phyloP scores from a whole-genome alignment of 2,888 invertebrate genomes.

The Operophtera brumata region DNA sequence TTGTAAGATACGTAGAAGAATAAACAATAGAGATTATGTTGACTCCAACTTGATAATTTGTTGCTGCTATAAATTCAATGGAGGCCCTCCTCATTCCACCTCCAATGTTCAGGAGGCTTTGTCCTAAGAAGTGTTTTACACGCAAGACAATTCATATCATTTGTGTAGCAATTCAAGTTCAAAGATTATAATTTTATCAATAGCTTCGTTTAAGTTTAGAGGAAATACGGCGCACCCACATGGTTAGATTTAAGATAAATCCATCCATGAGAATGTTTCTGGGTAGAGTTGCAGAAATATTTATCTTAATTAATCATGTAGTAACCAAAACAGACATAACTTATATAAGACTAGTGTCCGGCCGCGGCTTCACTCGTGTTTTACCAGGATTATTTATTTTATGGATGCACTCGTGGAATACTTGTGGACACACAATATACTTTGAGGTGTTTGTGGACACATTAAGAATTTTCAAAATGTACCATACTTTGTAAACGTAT shows the following conservation, averaged over 20 bases:
- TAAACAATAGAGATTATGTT: conserved; percentile 41
- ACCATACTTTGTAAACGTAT: not conserved
- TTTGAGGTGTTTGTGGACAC: too few relatives aligned
- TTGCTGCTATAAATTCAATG: conserved; percentile 47
- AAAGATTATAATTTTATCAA: conserved; percentile 43
- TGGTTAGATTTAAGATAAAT: conserved; percentile 15
- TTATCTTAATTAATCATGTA: not conserved
- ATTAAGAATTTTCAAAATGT: not conserved
- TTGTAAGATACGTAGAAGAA: conserved; percentile 34
- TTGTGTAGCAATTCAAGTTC: conserved; percentile 43
- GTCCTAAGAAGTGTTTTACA: conserved; percentile 43
- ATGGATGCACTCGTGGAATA: conserved; percentile 19
- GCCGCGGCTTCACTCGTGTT: conserved; percentile 11
- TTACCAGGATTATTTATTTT: conserved; percentile 15
- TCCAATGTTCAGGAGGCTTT: conserved; percentile 43
- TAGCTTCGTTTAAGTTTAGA: conserved; percentile 39
- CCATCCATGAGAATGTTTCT: not conserved
- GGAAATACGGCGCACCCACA: conserved; percentile 40
- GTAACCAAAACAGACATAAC: conserved; percentile 31
- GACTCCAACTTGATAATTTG: conserved; percentile 45
- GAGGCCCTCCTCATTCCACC: conserved; percentile 46
- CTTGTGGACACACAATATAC: too few relatives aligned
- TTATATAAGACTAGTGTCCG: conserved; percentile 16
- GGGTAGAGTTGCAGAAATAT: too few relatives aligned
- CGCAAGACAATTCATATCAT: conserved; percentile 41